A percentile compares a stretch with the other conserved stretches of the same genome.
Conservation (phyloP, 1,140 invertebrate species). For the Reticulitermes speratus region DNA sequence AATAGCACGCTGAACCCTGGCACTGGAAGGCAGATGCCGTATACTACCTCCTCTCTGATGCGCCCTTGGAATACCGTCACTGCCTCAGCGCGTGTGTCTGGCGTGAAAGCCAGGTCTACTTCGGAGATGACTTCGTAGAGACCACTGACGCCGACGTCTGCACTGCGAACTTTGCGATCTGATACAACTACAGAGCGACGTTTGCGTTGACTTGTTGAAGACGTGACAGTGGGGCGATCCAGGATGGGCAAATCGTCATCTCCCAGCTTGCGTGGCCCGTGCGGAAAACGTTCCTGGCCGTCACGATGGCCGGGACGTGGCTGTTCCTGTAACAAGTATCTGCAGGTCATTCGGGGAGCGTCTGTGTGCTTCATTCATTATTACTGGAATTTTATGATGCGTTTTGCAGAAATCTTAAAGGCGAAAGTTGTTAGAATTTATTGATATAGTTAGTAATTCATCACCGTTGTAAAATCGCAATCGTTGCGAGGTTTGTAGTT, state of each 20-base stretch:
- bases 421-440: too few relatives aligned
- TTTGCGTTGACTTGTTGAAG: conserved; percentile 53
- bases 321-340: conserved; percentile 49
- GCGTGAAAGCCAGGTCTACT: conserved; percentile 82
- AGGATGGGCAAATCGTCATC: conserved; percentile 44
- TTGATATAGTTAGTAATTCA: too few relatives aligned
- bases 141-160: conserved; percentile 81
- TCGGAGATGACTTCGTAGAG: conserved; percentile 90
- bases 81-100: conserved; percentile 72
- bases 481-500: too few relatives aligned
- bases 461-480: too few relatives aligned
- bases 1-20: conserved; percentile 85
- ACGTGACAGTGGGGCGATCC: conserved; percentile 38
- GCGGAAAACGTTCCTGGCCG: conserved; percentile 73
- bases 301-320: conserved; percentile 51
- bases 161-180: conserved; percentile 71
- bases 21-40: conserved; percentile 87
- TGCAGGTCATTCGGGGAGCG: too few relatives aligned
- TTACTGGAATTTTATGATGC: too few relatives aligned
- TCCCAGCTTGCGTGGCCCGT: conserved; percentile 73
- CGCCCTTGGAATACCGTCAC: conserved; percentile 84
- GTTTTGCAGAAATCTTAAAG: too few relatives aligned
- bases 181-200: conserved; percentile 67
- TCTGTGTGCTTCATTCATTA: too few relatives aligned
- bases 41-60: conserved; percentile 81